Percentiles rank a stretch among this genome's conserved stretches.
phyloP scores from a whole-genome alignment of 2,113 vertebrate species.

The Capra hircus region DNA sequence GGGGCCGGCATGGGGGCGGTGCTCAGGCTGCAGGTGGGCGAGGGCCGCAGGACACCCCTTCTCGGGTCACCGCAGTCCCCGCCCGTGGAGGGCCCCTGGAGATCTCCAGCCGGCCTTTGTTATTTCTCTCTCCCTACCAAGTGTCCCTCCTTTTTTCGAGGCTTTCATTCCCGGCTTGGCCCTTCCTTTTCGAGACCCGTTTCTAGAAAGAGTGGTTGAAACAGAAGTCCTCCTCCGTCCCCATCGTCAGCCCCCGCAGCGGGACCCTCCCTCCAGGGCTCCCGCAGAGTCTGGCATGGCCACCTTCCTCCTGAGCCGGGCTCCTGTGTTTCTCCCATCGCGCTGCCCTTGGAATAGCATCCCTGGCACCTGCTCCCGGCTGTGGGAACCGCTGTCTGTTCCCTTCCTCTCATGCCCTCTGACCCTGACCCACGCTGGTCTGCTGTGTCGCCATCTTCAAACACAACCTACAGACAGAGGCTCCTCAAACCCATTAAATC shows the following conservation, averaged over 20 bases:
- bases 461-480: neutral
- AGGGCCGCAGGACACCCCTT: neutral
- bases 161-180: neutral
- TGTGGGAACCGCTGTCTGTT: neutral
- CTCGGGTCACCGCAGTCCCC: neutral
- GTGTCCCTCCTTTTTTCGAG: neutral
- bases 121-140: neutral
- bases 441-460: neutral
- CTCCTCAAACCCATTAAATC: neutral
- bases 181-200: neutral
- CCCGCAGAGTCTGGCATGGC: neutral
- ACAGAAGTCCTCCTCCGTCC: neutral
- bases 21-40: neutral
- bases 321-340: too few relatives aligned
- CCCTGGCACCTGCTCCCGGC: neutral
- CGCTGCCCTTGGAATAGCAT: accelerated
- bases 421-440: neutral
- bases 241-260: neutral
- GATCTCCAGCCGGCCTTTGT: neutral
- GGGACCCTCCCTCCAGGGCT: neutral
- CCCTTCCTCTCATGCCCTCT: neutral
- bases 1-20: accelerated
- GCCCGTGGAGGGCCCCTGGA: neutral
- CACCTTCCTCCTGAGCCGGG: neutral
- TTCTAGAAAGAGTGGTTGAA: neutral